phyloP scores from a whole-genome alignment of 2,113 vertebrate species.

The Pomatorhinus ruficollis region DNA sequence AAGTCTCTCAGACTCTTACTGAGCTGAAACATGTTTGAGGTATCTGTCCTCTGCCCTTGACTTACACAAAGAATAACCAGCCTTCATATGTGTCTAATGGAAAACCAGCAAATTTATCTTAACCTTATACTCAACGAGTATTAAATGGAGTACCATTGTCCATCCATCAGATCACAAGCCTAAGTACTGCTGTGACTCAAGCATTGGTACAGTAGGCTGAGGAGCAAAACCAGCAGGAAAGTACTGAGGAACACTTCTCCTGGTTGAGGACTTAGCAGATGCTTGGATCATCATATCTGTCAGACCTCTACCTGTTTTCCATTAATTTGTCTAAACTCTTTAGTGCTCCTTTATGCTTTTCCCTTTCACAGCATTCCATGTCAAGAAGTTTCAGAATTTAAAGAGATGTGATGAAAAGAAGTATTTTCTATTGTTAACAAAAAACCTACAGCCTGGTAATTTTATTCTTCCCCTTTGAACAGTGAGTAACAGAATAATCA shows the following conservation, averaged over 20 bases:
- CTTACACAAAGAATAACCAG: neutral
- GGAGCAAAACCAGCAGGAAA: neutral
- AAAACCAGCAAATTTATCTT: neutral
- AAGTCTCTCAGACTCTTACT: neutral
- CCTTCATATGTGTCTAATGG: neutral
- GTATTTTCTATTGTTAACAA: slow-evolving; percentile 40
- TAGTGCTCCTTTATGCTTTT: neutral
- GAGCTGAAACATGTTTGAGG: neutral
- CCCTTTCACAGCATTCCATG: neutral
- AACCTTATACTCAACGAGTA: neutral
- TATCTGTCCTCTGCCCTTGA: neutral
- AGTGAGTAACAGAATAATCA: slow-evolving; percentile 29
- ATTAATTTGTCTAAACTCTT: neutral
- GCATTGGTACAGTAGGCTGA: neutral
- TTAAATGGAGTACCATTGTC: neutral
- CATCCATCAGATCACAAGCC: neutral
- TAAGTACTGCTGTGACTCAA: neutral
- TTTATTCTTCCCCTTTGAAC: slow-evolving; percentile 10
- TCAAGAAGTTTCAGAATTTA: slow-evolving; percentile 21
- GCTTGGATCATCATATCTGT: neutral
- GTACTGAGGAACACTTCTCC: neutral
- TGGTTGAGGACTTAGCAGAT: neutral
- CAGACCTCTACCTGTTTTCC: neutral
- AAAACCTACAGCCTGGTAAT: slow-evolving; percentile 2
- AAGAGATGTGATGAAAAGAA: slow-evolving; percentile 25